Base-by-base conservation (phyloP, 2,888 invertebrate species). In the Meta bourneti region DNA sequence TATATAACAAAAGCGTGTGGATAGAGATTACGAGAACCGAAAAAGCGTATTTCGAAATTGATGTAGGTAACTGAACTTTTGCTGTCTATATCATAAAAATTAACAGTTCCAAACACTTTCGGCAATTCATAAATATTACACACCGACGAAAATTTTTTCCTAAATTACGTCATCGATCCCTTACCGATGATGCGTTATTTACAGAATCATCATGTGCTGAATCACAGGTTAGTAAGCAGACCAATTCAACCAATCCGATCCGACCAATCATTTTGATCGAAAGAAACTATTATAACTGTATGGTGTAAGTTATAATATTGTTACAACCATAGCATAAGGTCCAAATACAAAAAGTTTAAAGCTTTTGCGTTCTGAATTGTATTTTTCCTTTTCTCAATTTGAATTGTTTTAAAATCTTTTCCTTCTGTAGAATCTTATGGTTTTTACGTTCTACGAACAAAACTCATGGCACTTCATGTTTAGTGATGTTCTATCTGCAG, bases 91-190 rank as follows among this genome's bases (percentile, higher is more conserved):
- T 48, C 8, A 75, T 5, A 75, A 34, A 20, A 48, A 13, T 75
- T 75, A 13, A 54, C 48, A 75, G 19, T 34, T 34, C 54, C 52
- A 75, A 54, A 48, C 20, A 51, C 84, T 54, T 48, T 54, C 54
- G 54, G 20, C 1, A 75, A 84, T 74, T 20, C 20, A 34, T 34
- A 84, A 34, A 74, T 54, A 84, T 20, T 48, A 74, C 74, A 52
- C 72, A 74, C 83, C 20, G 34, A 84, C 79, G 54, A 7, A 79
- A 61, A 61, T 34, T 34, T 9, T 7, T 79, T 16, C 61, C 11
- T 16, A 61, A 9, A 34, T 79, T 79, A 79, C 79, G 79, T 79
- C 79, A 79, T 61, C 34, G 79, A 34, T 79, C 16, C 11, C 20
- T 34, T 61, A 79, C 61, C 79, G 79, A 61, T 79, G 49, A n/a